phyloP scores from a whole-genome alignment of 2,113 vertebrate species.

The Typhlomys cinereus region DNA sequence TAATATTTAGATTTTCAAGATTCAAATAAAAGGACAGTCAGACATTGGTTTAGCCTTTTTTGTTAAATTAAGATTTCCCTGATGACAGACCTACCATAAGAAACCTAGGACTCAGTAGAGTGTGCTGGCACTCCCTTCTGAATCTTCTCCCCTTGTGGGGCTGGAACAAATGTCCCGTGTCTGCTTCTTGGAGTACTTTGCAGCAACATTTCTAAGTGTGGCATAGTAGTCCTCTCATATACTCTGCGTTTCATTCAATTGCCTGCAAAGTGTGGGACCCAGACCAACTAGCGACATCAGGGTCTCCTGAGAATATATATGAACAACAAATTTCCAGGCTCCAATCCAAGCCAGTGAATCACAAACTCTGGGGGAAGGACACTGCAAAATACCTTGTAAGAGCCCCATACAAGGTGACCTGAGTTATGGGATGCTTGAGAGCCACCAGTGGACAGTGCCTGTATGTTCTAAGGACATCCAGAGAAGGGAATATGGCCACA shows the following conservation, averaged over 20 bases:
- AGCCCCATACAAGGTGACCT: background rate
- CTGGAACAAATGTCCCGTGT: background rate
- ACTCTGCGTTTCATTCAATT: background rate
- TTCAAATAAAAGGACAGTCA: conserved; percentile 30
- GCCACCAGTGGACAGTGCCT: background rate
- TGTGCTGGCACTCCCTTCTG: background rate
- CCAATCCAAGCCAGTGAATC: background rate
- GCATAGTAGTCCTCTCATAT: background rate
- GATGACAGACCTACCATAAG: background rate
- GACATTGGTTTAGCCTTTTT: background rate
- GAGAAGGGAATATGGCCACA: background rate
- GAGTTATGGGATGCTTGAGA: background rate
- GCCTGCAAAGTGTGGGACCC: background rate
- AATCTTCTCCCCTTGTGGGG: background rate
- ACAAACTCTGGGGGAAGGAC: background rate
- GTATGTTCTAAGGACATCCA: background rate
- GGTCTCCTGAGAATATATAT: background rate
- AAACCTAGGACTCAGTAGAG: background rate
- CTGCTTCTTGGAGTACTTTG: background rate
- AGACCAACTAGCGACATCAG: background rate
- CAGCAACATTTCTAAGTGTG: background rate
- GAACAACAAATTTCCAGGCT: background rate
- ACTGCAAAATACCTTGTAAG: background rate
- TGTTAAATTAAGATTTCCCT: background rate
- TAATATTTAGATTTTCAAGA: conserved; percentile 23